Conservation (phyloP, 2,888 invertebrate genomes). For the Drosophila mulleri region DNA sequence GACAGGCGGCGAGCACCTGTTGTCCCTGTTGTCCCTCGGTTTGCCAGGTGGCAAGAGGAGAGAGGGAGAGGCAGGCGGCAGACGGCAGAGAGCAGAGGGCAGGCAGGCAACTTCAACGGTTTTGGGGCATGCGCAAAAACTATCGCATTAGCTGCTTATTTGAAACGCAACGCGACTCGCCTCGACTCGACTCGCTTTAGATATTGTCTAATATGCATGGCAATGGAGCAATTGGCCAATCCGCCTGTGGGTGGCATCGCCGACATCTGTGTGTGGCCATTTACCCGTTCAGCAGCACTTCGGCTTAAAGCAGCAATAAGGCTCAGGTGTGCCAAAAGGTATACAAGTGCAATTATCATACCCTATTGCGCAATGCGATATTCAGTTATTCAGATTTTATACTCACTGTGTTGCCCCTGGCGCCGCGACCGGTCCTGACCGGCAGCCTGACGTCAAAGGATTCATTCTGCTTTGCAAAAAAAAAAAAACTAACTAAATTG, state of each 20-base stretch:
- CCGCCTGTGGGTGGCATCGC: slow-evolving; percentile 34
- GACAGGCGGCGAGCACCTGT: slow-evolving; percentile 62
- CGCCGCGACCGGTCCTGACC: slow-evolving; percentile 8
- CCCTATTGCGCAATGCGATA: slow-evolving; percentile 64
- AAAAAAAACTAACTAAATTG: slow-evolving; percentile 10
- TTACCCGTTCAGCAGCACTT: slow-evolving; percentile 27
- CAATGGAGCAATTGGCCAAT: slow-evolving; percentile 49
- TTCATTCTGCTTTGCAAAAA: background rate
- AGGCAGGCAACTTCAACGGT: background rate
- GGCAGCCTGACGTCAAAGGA: slow-evolving; percentile 64
- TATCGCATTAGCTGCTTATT: slow-evolving; percentile 40
- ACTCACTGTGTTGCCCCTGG: slow-evolving; percentile 5
- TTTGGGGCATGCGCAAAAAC: slow-evolving; percentile 70
- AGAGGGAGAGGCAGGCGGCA: background rate
- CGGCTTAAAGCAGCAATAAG: slow-evolving; percentile 59
- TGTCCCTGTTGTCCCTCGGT: slow-evolving; percentile 39
- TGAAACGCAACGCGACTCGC: slow-evolving; percentile 50
- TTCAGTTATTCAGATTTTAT: slow-evolving; percentile 22
- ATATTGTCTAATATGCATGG: slow-evolving; percentile 59
- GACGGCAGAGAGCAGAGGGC: too few relatives aligned
- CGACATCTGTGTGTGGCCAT: slow-evolving; percentile 33
- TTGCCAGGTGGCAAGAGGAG: slow-evolving; percentile 6
- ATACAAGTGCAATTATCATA: slow-evolving; percentile 63
- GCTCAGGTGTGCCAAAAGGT: slow-evolving; percentile 70
- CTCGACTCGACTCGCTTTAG: slow-evolving; percentile 31